Base-by-base conservation (phyloP, 1,140 invertebrate species). In the Oncopodura yosiiana region DNA sequence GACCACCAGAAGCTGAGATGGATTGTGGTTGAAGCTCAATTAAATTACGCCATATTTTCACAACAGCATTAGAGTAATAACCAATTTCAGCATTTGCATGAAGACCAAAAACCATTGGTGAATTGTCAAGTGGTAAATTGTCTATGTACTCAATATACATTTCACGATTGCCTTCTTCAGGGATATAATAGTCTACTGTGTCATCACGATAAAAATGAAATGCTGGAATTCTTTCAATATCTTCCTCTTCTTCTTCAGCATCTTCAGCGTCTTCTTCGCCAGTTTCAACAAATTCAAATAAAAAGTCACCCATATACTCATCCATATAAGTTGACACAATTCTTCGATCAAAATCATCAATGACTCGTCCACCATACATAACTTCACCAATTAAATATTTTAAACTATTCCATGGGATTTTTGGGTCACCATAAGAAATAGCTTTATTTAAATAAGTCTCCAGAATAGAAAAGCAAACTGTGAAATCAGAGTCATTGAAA, bases 371-470 rank as follows among this genome's bases (percentile, higher is more conserved):
- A 16, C 90, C 90, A 68, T 94, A 94, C 85, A 93, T 92, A 5
- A 93, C 84, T 72, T 94, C 88, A 55, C 88, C 87, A 66, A 94
- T 89, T 2, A 94, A 71, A 70, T 92, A 94, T 67, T 92, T 92
- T 16, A 94, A 73, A 66, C 84, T 90, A 53, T 80, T 80, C 89
- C 89, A 94, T 4, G 89, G 87, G 49, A 89, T 80, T 61, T 72
- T 70, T 0, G 71, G 69, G 30, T 84, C 81, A 30, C 77, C 78
- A 1, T 72, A 72, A 1, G 74, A 68, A 11, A 73, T 61, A 34
- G 81, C 78, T 66, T 87, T 86, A 0, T 77, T 82, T 12, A 92
- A 71, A 70, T 92, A 93, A 5, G 82, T 87, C 42, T 83, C 77
- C 26, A 93, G 69, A 53, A 93, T 91, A 66, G 82, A 78, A 53